phyloP scores from a whole-genome alignment of 2,888 invertebrate genomes.

The Agrochola lychnidis region DNA sequence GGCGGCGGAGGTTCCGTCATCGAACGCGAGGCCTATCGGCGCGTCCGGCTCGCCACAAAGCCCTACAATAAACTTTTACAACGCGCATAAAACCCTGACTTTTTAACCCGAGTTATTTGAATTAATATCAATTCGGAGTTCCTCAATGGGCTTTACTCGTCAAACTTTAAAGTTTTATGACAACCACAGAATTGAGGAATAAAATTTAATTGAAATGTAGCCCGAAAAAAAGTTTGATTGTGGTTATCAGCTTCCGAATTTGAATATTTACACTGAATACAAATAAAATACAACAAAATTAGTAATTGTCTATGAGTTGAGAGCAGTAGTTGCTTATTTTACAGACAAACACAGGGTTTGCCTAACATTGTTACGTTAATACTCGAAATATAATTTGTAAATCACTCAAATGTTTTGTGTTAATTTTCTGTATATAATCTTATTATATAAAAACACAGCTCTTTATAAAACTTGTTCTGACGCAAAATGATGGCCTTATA shows the following conservation, averaged over 20 bases:
- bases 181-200: slow-evolving; percentile 89
- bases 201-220: slow-evolving; percentile 91
- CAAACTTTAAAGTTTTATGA: slow-evolving; percentile 90
- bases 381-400: slow-evolving; percentile 12
- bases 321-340: slow-evolving; percentile 14
- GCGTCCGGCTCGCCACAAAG: slow-evolving; percentile 90
- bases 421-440: slow-evolving; percentile 5
- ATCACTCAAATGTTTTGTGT: slow-evolving; percentile 3
- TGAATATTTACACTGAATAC: slow-evolving; percentile 89
- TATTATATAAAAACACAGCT: slow-evolving; percentile 28
- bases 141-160: slow-evolving; percentile 91
- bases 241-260: slow-evolving; percentile 90
- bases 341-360: slow-evolving; percentile 9
- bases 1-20: slow-evolving; percentile 80
- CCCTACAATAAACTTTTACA: slow-evolving; percentile 90
- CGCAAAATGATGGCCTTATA: slow-evolving; percentile 33
- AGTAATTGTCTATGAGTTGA: slow-evolving; percentile 35
- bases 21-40: slow-evolving; percentile 84
- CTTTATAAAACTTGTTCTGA: slow-evolving; percentile 44
- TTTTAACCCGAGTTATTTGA: slow-evolving; percentile 91
- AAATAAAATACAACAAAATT: slow-evolving; percentile 50
- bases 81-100: slow-evolving; percentile 90
- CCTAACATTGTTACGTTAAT: slow-evolving; percentile 7
- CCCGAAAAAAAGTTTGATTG: slow-evolving; percentile 88
- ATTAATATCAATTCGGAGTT: slow-evolving; percentile 91